Conservation (phyloP, 1,140 invertebrate species). For the Papilio xuthus region DNA sequence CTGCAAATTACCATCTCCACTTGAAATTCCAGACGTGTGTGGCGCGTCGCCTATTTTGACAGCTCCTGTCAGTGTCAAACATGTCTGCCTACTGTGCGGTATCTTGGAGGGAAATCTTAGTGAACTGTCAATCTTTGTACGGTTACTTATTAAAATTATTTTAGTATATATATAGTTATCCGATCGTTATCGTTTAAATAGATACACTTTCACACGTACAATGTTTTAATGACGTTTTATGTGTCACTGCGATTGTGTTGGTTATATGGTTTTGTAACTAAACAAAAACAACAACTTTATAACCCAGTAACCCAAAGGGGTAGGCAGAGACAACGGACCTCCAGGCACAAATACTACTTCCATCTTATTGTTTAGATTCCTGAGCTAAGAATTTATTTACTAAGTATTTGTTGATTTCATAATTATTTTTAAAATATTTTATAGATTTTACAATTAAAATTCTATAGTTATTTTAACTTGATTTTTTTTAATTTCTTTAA, state of each 20-base stretch:
- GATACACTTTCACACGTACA: not conserved
- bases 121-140: slow-evolving; percentile 33
- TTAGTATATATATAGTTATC: not conserved
- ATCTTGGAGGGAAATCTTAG: slow-evolving; percentile 11
- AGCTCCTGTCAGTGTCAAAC: slow-evolving; percentile 64
- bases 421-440: no score
- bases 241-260: not conserved
- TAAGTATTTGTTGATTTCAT: no score
- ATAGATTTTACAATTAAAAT: no score
- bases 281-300: no score
- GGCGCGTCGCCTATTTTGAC: slow-evolving; percentile 63
- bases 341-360: no score
- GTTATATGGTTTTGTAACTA: not conserved
- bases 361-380: no score
- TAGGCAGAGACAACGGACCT: no score
- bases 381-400: no score
- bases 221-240: slow-evolving; percentile 15
- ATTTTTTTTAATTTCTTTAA: no score
- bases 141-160: slow-evolving; percentile 12
- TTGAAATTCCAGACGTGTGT: slow-evolving; percentile 57
- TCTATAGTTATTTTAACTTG: no score
- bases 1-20: slow-evolving; percentile 46
- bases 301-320: no score
- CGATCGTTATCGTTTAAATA: not conserved
- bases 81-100: slow-evolving; percentile 29